Percentiles rank a stretch among this genome's conserved stretches.
phyloP scores from a whole-genome alignment of 2,888 invertebrate species.

The Scelioninae gen. 1 region DNA sequence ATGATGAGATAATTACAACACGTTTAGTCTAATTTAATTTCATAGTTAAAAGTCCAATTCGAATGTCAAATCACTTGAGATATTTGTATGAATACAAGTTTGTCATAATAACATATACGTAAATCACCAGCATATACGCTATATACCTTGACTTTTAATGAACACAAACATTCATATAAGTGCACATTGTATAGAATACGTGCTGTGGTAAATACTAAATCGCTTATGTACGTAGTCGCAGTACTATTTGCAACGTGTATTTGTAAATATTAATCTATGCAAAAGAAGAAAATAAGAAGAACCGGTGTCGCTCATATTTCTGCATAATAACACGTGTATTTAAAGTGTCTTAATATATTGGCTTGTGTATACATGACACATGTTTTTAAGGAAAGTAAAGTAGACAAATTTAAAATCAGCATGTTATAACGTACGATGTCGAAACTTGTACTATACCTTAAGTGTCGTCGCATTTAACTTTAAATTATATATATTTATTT shows the following conservation, averaged over 20 bases:
- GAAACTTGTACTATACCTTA: no score
- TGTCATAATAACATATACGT: slow-evolving; percentile 32
- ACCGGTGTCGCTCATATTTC: no score
- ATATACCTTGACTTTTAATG: slow-evolving; percentile 65
- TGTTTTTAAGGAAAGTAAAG: no score
- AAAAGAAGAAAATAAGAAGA: slow-evolving; percentile 19
- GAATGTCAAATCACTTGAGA: slow-evolving; percentile 51
- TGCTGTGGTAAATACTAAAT: slow-evolving; percentile 29
- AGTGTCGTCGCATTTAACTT: no score
- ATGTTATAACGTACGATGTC: no score
- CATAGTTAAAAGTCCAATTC: slow-evolving; percentile 32
- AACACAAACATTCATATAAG: slow-evolving; percentile 50
- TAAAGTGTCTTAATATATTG: no score
- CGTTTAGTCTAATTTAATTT: slow-evolving; percentile 32
- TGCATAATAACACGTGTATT: no score
- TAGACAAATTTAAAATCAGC: no score
- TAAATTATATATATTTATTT: no score
- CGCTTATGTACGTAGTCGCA: neutral
- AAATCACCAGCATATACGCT: slow-evolving; percentile 44
- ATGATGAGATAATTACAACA: no score
- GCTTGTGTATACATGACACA: no score
- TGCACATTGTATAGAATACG: slow-evolving; percentile 45
- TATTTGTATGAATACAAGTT: slow-evolving; percentile 43
- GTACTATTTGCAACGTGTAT: slow-evolving; percentile 27
- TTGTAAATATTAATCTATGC: slow-evolving; percentile 17